These are phyloP conservation scores for Natrix natrix DNA, from an alignment of 2,797 vertebrate species.

Conservation along the genomic window DNA sequence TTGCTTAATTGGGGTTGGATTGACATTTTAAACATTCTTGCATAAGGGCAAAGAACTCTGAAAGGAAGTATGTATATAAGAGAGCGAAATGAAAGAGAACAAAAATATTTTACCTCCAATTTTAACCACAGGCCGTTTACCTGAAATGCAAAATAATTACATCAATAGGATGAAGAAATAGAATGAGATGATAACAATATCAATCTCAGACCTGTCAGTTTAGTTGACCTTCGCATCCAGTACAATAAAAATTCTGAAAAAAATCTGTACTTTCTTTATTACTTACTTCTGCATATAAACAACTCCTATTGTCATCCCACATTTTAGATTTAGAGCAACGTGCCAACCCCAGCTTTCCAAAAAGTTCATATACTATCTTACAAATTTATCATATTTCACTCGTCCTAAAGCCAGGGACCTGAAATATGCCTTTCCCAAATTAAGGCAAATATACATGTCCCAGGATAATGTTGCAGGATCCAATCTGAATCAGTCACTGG, in stretches of 20 bases:
- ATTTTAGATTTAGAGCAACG: neutral
- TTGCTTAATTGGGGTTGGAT: too few relatives aligned
- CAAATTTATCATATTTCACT: neutral
- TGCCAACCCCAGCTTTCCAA: neutral
- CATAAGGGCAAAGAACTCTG: neutral
- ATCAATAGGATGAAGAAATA: neutral
- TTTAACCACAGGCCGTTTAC: fast-evolving
- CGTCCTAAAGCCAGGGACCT: neutral
- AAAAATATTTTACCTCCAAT: neutral
- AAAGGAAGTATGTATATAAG: neutral
- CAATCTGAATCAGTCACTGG: neutral
- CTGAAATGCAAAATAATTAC: neutral
- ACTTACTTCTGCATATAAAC: neutral
- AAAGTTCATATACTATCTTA: neutral
- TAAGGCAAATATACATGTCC: neutral
- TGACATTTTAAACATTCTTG: neutral
- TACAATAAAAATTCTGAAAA: neutral
- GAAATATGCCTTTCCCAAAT: neutral
- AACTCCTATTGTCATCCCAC: neutral
- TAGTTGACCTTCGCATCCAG: neutral
- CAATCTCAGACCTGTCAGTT: neutral
- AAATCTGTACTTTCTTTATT: neutral
- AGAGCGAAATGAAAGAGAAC: neutral
- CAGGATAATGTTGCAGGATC: neutral
- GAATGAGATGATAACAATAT: neutral